A percentile compares a stretch with the other conserved stretches of the same genome.
Conservation (phyloP, 2,888 invertebrate genomes). For the Agrotis exclamationis region DNA sequence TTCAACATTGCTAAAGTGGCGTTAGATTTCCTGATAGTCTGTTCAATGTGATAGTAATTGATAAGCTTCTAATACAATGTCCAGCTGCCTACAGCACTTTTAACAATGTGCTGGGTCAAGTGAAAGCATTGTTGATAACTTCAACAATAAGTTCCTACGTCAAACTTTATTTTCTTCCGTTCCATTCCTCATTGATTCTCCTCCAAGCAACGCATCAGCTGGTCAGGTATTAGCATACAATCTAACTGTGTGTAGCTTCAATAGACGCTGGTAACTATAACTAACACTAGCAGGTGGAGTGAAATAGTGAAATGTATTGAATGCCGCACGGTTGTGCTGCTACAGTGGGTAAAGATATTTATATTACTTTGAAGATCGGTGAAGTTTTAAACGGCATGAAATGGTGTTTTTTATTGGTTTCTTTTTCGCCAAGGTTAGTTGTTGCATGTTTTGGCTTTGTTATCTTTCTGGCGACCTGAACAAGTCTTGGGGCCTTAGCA, state of each 20-base stretch:
- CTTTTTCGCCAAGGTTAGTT: too few relatives aligned
- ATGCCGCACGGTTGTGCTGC: constrained; percentile 45
- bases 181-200: constrained; percentile 12
- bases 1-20: too few relatives aligned
- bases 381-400: neutral
- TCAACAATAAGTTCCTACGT: neutral
- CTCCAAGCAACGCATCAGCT: constrained; percentile 25
- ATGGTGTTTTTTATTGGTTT: too few relatives aligned
- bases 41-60: too few relatives aligned
- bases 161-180: neutral
- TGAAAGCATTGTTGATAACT: neutral
- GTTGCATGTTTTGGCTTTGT: too few relatives aligned
- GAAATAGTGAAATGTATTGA: constrained; percentile 70
- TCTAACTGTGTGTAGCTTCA: constrained; percentile 47
- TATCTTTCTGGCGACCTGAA: too few relatives aligned
- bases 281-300: constrained; percentile 55
- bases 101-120: too few relatives aligned
- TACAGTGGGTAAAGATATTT: constrained; percentile 46
- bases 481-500: too few relatives aligned
- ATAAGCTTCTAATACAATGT: too few relatives aligned
- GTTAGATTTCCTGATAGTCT: too few relatives aligned
- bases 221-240: constrained; percentile 64
- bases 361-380: neutral
- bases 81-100: too few relatives aligned
- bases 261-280: constrained; percentile 54